These are phyloP conservation scores for Philopedon plagiatum DNA, from an alignment of 2,888 invertebrate genomes.

Conservation along the genomic window DNA sequence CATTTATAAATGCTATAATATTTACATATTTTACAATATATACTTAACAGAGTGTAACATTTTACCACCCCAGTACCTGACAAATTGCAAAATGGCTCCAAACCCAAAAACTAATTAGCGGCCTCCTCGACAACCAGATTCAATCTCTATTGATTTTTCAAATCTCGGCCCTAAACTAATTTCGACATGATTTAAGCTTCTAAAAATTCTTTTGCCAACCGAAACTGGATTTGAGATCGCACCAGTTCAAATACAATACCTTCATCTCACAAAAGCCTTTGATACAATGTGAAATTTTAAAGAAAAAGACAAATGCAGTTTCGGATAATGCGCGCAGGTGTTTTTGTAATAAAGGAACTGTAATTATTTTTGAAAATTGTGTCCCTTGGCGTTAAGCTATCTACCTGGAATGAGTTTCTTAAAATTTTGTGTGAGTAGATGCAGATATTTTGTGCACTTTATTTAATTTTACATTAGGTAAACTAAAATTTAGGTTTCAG, in stretches of 20 bases:
- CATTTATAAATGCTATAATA: too few species aligned
- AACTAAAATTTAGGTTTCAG: too few species aligned
- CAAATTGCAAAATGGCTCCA: too few species aligned
- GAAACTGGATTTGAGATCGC: not conserved
- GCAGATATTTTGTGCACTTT: too few species aligned
- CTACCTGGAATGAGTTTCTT: too few species aligned
- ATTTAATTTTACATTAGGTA: too few species aligned
- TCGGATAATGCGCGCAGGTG: slow-evolving; percentile 23
- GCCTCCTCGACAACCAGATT: slow-evolving; percentile 10
- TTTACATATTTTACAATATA: too few species aligned
- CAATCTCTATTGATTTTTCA: slow-evolving; percentile 22
- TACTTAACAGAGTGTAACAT: too few species aligned
- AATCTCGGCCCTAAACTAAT: not conserved
- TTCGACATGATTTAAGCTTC: not conserved
- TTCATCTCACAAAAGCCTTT: too few species aligned
- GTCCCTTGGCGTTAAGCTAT: not conserved
- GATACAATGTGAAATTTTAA: not conserved
- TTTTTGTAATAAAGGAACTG: slow-evolving; percentile 13
- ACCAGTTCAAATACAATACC: not conserved
- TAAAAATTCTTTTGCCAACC: not conserved
- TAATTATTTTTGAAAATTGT: slow-evolving; percentile 19
- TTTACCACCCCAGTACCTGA: too few species aligned
- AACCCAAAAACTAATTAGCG: too few species aligned
- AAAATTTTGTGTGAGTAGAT: too few species aligned
- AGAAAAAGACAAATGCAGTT: slow-evolving; percentile 15